These are phyloP conservation scores for Heteromormyrus szaboi DNA, from an alignment of 2,797 vertebrate species.

Conservation along the genomic window DNA sequence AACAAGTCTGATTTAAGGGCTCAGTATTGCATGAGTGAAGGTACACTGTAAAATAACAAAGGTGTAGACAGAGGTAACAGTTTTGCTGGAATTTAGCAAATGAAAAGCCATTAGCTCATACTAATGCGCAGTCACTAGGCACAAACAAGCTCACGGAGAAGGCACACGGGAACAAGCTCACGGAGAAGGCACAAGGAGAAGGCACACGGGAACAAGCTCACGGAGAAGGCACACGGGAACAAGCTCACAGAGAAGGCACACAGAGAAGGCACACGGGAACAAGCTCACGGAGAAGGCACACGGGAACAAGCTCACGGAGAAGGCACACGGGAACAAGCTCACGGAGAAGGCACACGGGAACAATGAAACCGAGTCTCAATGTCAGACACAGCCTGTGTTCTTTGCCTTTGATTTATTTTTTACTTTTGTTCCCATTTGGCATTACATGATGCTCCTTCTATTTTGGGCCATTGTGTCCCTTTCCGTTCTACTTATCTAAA, in stretches of 20 bases:
- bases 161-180: neutral
- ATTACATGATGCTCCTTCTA: neutral
- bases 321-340: neutral
- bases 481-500: neutral
- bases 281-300: neutral
- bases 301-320: too few relatives aligned
- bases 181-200: too few relatives aligned
- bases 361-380: neutral
- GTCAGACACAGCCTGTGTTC: neutral
- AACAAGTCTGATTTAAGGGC: neutral
- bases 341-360: neutral
- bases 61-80: neutral
- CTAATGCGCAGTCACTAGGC: neutral
- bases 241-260: too few relatives aligned
- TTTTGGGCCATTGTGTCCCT: neutral
- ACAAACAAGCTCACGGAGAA: neutral
- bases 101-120: neutral
- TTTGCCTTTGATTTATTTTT: neutral
- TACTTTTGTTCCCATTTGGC: neutral
- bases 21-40: neutral
- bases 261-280: too few relatives aligned
- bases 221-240: neutral
- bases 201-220: neutral
- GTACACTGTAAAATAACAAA: neutral
- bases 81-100: neutral